Base-by-base conservation (phyloP, 2,797 vertebrate species). In the Podargus strigoides region DNA sequence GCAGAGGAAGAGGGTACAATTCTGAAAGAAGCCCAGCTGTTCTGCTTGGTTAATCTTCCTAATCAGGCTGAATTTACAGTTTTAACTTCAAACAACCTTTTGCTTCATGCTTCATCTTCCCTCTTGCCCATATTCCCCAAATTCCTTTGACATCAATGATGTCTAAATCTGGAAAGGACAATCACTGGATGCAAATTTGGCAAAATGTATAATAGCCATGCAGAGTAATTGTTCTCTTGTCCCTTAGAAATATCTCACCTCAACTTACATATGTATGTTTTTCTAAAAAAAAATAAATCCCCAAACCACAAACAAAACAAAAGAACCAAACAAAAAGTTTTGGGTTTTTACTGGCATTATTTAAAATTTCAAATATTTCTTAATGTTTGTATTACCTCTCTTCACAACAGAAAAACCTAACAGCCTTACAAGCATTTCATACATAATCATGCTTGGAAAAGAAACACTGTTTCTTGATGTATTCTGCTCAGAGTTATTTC, bases 181-280 rank as follows among this genome's bases (percentile, higher is more conserved):
- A 68, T 41, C n/a, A 56, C 2, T 8, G 0, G 47, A 50, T 44
- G 27, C 5, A 87, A 63, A 56, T 82, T 67, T 0, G 0, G 14
- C 44, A 67, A 12, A 46, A 24, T n/a, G 8, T 67, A 36, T 30
- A 62, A 41, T 12, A 53, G 17, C 5, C 13, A 42, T 32, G 34
- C 6, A 70, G 34, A 44, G 3, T 41, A 67, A n/a, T 2, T n/a
- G 62, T 36, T 59, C 4, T 55, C 18, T 39, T 80, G 13, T 46
- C 13, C 32, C 24, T 64, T 59, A 69, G 32, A 77, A 56, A 68
- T 77, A 60, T 30, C 27, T 84, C 26, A 63, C 9, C 14, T 13
- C 26, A 77, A 41, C 4, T 47, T 56, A 41, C 5, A 34, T 6
- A 24, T 32, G 9, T 42, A 53, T 27, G 4, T 32, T 10, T 36